Conservation (phyloP, 2,888 invertebrate genomes). For the Emesis russula region DNA sequence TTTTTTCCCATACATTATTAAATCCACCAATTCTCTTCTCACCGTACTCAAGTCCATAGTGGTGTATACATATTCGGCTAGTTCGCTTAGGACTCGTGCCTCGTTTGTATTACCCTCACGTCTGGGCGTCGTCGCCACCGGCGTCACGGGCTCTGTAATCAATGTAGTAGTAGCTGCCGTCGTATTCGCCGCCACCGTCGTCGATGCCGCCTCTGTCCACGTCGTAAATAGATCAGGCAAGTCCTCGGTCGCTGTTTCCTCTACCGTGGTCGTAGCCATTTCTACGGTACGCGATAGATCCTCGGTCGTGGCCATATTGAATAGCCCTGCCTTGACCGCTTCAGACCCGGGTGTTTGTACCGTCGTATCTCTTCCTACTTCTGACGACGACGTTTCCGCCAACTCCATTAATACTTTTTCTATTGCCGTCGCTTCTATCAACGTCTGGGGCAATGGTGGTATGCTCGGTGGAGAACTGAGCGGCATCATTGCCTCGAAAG, state of each 20-base stretch:
- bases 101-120: neutral
- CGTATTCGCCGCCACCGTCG: neutral
- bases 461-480: neutral
- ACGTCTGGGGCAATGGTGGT: neutral
- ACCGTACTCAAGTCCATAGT: too few relatives aligned
- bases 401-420: neutral
- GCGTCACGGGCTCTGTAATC: neutral
- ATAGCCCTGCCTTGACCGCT: too few relatives aligned
- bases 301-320: too few relatives aligned
- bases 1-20: too few relatives aligned
- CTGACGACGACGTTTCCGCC: neutral
- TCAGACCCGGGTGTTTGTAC: too few relatives aligned
- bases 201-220: neutral
- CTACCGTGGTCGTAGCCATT: too few relatives aligned
- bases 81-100: neutral
- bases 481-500: neutral
- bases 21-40: too few relatives aligned
- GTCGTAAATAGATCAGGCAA: too few relatives aligned
- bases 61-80: neutral
- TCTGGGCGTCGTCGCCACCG: neutral
- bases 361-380: too few relatives aligned
- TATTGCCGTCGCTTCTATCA: neutral
- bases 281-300: too few relatives aligned
- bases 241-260: too few relatives aligned
- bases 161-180: neutral